A percentile compares a stretch with the other conserved stretches of the same genome.
Evolutionary conservation across 2,113 vertebrate species (phyloP).

Genomic region (Hirundichthys speculiger): DNA sequence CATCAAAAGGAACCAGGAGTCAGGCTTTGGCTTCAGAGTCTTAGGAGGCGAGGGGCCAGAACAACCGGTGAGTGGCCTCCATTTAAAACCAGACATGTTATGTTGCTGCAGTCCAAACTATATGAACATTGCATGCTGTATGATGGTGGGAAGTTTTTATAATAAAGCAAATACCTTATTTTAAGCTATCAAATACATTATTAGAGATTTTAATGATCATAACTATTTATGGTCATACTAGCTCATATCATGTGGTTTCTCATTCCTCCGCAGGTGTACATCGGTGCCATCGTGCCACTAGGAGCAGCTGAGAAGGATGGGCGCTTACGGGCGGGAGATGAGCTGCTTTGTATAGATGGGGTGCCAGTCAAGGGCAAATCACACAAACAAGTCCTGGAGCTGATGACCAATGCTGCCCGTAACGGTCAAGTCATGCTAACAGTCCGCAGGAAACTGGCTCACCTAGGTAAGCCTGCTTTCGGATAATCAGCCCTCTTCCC

Average conservation of each 20-base stretch:
- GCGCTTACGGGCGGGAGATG: constrained; percentile 92
- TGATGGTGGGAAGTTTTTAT: not conserved
- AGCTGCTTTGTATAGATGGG: constrained; percentile 95
- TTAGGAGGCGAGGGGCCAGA: constrained; percentile 96
- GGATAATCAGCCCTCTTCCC: constrained; percentile 11
- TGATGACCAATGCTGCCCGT: constrained; percentile 96
- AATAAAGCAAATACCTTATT: too few species aligned
- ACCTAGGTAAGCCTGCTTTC: constrained; percentile 79
- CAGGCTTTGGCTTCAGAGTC: constrained; percentile 96
- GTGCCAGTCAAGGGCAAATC: constrained; percentile 93
- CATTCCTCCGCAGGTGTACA: constrained; percentile 88
- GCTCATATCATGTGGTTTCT: not conserved
- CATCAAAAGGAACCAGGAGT: constrained; percentile 94
- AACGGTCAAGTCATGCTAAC: constrained; percentile 96
- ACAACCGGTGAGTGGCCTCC: constrained; percentile 84
- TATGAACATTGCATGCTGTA: not conserved
- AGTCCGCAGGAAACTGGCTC: constrained; percentile 88
- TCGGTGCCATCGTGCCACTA: constrained; percentile 94
- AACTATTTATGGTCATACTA: not conserved
- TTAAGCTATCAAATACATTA: not conserved
- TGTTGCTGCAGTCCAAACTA: not conserved
- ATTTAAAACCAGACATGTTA: not conserved
- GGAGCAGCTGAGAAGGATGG: constrained; percentile 96
- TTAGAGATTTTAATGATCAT: not conserved
- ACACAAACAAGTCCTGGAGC: constrained; percentile 95